phyloP scores from a whole-genome alignment of 2,888 invertebrate species.

The Patella pellucida region DNA sequence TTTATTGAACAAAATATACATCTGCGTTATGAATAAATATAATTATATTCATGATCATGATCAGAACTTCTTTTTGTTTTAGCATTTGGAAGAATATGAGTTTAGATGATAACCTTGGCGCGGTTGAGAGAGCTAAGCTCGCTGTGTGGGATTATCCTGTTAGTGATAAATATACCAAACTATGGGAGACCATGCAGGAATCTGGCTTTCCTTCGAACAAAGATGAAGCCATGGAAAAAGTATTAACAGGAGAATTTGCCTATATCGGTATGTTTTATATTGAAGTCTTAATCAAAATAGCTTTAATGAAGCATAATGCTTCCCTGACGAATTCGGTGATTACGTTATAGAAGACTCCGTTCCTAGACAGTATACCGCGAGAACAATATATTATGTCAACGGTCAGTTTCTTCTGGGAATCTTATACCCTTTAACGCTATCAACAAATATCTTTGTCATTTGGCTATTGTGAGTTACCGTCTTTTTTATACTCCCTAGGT shows the following conservation, averaged over 20 bases:
- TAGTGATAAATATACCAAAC: constrained; percentile 97
- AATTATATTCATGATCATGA: background rate
- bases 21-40: background rate
- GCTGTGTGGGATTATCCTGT: constrained; percentile 99
- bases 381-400: too few relatives aligned
- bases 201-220: constrained; percentile 85
- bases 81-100: constrained; percentile 99
- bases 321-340: background rate
- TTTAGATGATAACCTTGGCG: constrained; percentile 90
- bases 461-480: too few relatives aligned
- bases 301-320: background rate
- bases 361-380: too few relatives aligned
- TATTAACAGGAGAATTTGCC: constrained; percentile 85
- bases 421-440: too few relatives aligned
- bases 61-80: constrained; percentile 17
- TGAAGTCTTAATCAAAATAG: background rate
- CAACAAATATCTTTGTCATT: too few relatives aligned
- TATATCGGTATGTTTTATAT: constrained; percentile 78
- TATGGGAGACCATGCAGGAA: constrained; percentile 96
- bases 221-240: constrained; percentile 84
- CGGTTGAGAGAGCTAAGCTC: constrained; percentile 90
- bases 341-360: too few relatives aligned
- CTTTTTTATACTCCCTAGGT: constrained; percentile 71
- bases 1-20: background rate
- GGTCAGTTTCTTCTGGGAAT: too few relatives aligned